Percentiles rank a stretch among this genome's conserved stretches.
Evolutionary conservation across 2,113 vertebrate species (phyloP).

Genomic region (Australoheros scitulus): DNA sequence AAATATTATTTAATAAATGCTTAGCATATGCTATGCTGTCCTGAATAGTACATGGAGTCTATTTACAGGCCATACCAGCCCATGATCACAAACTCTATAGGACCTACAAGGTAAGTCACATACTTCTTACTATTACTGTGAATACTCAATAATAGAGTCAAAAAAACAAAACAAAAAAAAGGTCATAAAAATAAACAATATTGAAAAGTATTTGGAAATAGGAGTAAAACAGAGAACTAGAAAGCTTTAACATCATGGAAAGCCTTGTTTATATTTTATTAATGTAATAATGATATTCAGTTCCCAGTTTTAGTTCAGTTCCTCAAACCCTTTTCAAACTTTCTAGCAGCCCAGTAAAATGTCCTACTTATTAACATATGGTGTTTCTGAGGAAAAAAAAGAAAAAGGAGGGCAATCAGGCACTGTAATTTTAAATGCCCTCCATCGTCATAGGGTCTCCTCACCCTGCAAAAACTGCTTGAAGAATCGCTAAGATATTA

Average conservation of each 20-base stretch:
- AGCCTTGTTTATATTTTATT: constrained; percentile 1
- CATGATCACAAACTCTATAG: background rate
- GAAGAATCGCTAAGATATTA: constrained; percentile 44
- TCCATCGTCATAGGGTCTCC: constrained; percentile 5
- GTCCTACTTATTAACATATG: constrained; percentile 50
- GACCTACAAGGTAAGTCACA: accelerated
- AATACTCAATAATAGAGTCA: background rate
- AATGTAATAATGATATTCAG: constrained; percentile 10
- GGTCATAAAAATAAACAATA: background rate
- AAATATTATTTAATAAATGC: background rate
- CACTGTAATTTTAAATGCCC: constrained; percentile 17
- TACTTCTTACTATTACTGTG: background rate
- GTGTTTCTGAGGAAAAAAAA: background rate
- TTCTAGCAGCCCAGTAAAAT: constrained; percentile 42
- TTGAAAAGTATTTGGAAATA: too few relatives aligned
- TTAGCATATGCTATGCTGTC: background rate
- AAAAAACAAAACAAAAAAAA: background rate
- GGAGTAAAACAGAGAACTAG: background rate
- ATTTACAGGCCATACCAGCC: background rate
- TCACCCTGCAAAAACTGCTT: constrained; percentile 39
- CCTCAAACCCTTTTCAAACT: constrained; percentile 33
- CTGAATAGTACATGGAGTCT: background rate
- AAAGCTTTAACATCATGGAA: background rate
- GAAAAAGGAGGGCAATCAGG: constrained; percentile 18
- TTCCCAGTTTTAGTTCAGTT: constrained; percentile 23